Conservation (phyloP, 1,140 invertebrate species). For the Forficula auricularia region DNA sequence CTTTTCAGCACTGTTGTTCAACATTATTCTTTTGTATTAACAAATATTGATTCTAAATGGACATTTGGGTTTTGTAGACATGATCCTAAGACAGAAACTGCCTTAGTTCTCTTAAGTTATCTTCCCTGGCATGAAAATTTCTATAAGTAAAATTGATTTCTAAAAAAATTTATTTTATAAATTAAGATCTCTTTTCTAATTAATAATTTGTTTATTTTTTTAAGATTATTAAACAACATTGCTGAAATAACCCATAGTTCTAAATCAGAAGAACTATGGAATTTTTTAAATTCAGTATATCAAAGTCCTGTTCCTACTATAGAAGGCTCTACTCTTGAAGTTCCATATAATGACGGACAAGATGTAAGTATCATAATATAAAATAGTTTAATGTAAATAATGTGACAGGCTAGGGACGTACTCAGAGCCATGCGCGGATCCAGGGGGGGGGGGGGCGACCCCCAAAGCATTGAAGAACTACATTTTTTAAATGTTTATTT, state of each 20-base stretch:
- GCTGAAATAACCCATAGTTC: constrained; percentile 35
- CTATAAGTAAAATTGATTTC: constrained; percentile 48
- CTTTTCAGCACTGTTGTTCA: constrained; percentile 48
- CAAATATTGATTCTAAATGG: constrained; percentile 83
- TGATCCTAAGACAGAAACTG: constrained; percentile 60
- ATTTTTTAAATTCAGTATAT: constrained; percentile 49
- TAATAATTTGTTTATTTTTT: constrained; percentile 9
- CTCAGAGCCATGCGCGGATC: no score
- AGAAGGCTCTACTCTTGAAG: constrained; percentile 28
- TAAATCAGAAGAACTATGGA: constrained; percentile 32
- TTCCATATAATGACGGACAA: constrained; percentile 35
- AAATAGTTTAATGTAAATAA: constrained; percentile 5
- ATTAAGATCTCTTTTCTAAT: no score
- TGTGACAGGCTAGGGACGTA: constrained; percentile 7
- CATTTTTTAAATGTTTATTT: no score
- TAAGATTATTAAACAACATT: constrained; percentile 37
- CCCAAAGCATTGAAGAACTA: no score
- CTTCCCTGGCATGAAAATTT: constrained; percentile 92
- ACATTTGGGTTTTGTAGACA: constrained; percentile 90
- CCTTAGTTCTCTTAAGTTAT: constrained; percentile 63
- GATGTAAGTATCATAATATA: constrained; percentile 24
- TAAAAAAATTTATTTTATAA: constrained; percentile 7
- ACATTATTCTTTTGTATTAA: constrained; percentile 85
- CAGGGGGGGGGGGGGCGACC: no score
- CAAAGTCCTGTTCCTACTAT: constrained; percentile 37